These are phyloP conservation scores for Bradypodion ventrale DNA, from an alignment of 2,797 vertebrate genomes.

Conservation along the genomic window DNA sequence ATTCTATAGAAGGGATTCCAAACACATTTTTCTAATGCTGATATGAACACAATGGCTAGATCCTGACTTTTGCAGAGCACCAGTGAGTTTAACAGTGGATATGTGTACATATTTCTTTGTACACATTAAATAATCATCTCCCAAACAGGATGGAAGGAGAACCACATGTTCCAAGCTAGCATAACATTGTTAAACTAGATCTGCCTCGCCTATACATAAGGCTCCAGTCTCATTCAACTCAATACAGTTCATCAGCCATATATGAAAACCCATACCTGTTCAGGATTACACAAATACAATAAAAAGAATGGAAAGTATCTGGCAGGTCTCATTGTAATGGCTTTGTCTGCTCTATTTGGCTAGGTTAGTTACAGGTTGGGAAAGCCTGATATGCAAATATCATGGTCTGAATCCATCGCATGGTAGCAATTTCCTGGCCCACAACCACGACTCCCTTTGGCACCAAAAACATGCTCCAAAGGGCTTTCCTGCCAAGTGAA, in stretches of 20 bases:
- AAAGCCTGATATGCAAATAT: neutral
- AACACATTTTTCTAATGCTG: constrained; percentile 26
- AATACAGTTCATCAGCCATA: neutral
- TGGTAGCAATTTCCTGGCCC: no score
- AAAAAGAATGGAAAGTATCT: neutral
- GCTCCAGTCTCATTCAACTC: neutral
- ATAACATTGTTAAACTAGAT: neutral
- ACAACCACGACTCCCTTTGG: no score
- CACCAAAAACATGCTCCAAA: no score
- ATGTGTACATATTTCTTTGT: neutral
- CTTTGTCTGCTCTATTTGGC: neutral
- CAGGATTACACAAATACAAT: neutral
- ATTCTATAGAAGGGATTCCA: constrained; percentile 27
- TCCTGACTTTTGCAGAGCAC: constrained; percentile 13
- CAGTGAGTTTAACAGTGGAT: neutral
- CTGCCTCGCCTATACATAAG: neutral
- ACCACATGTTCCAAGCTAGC: neutral
- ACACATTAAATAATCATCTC: constrained; percentile 7
- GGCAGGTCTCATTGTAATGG: no score
- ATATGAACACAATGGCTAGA: neutral
- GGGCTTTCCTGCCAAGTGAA: no score
- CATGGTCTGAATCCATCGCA: neutral
- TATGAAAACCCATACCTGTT: neutral
- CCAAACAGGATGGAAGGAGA: neutral
- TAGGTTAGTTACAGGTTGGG: neutral